Conservation (phyloP, 2,797 vertebrate genomes). For the Tympanoctomys barrerae region DNA sequence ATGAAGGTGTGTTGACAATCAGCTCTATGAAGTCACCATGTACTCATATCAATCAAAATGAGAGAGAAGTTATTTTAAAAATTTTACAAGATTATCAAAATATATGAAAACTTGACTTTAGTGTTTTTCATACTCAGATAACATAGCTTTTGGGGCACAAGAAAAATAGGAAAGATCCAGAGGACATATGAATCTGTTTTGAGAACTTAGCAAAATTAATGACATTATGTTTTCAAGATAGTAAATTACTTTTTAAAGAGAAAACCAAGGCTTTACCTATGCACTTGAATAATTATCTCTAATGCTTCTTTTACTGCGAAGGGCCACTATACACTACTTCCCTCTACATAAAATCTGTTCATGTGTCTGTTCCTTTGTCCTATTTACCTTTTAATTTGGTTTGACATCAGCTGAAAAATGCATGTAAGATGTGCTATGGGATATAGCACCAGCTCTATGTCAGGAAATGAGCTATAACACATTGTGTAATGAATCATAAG, state of each 20-base stretch:
- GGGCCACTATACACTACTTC: neutral
- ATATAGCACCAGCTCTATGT: neutral
- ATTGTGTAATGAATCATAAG: neutral
- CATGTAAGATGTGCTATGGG: neutral
- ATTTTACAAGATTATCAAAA: neutral
- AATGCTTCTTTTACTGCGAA: neutral
- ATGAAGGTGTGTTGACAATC: neutral
- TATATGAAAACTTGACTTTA: neutral
- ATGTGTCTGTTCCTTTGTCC: neutral
- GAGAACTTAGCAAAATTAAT: neutral
- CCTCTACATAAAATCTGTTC: neutral
- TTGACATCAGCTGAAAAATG: neutral
- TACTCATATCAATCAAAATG: neutral
- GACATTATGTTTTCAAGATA: neutral
- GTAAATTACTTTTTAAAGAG: neutral
- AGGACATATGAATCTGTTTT: neutral
- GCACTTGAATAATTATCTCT: neutral
- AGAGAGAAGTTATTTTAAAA: constrained; percentile 14
- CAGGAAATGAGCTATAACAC: neutral
- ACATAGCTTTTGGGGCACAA: neutral
- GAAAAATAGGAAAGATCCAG: neutral
- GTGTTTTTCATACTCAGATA: neutral
- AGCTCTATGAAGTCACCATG: neutral
- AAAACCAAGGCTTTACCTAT: neutral
- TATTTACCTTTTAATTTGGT: neutral